Evolutionary conservation across 2,888 invertebrate genomes (phyloP).

Genomic region (Mythimna lalbum): DNA sequence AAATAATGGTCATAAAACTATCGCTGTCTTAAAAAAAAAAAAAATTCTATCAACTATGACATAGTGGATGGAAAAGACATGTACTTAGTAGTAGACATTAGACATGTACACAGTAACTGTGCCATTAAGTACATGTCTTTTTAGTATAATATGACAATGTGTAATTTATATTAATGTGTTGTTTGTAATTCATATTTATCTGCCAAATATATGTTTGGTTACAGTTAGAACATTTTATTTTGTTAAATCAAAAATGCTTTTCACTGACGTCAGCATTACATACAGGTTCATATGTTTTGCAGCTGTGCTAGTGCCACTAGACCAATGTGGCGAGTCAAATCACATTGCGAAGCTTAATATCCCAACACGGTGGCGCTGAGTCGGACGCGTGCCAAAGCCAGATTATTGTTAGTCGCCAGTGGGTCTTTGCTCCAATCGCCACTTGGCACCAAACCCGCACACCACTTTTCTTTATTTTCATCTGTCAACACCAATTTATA

Average conservation of each 20-base stretch:
- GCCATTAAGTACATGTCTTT: not conserved
- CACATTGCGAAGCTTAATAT: constrained; percentile 57
- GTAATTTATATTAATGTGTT: too few relatives aligned
- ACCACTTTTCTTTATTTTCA: constrained; percentile 62
- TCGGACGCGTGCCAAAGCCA: constrained; percentile 68
- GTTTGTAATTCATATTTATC: too few relatives aligned
- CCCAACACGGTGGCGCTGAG: constrained; percentile 48
- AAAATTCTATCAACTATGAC: too few relatives aligned
- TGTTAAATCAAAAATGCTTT: not conserved
- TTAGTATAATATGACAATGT: not conserved
- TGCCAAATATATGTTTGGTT: too few relatives aligned
- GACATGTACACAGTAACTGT: too few relatives aligned
- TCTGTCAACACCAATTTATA: constrained; percentile 62
- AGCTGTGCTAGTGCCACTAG: constrained; percentile 31
- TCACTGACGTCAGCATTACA: constrained; percentile 1
- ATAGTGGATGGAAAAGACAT: too few relatives aligned
- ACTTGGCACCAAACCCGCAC: constrained; percentile 63
- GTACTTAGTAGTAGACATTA: too few relatives aligned
- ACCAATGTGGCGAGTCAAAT: constrained; percentile 51
- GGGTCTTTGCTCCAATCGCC: constrained; percentile 63
- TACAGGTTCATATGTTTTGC: constrained; percentile 22
- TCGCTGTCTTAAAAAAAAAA: too few relatives aligned
- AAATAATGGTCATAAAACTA: not conserved
- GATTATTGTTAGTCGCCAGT: constrained; percentile 69
- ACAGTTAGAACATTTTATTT: not conserved